Evolutionary conservation across 1,140 invertebrate genomes (phyloP).

Genomic region (Drosophila kepulauana): DNA sequence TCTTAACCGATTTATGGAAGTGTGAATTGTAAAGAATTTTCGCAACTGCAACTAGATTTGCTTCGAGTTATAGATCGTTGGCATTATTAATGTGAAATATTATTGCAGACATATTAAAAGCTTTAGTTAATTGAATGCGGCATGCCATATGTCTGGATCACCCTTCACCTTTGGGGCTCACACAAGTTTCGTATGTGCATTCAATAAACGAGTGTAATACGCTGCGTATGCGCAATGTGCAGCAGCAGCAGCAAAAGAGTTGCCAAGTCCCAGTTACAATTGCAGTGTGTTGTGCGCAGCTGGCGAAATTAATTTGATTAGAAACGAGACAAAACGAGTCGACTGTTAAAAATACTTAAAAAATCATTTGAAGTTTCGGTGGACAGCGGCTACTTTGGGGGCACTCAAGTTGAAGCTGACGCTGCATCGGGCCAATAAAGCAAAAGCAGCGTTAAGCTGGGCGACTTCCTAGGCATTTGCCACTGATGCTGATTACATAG

Average conservation of each 20-base stretch:
- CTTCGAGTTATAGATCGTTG: not conserved
- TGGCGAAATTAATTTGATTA: slow-evolving; percentile 80
- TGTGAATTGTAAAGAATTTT: slow-evolving; percentile 9
- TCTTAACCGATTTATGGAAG: not conserved
- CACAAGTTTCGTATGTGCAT: slow-evolving; percentile 55
- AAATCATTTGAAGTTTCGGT: slow-evolving; percentile 65
- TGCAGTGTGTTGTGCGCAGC: slow-evolving; percentile 49
- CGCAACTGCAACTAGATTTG: not conserved
- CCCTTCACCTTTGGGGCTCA: slow-evolving; percentile 51
- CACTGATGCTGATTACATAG: slow-evolving; percentile 77
- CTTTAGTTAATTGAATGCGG: slow-evolving; percentile 21
- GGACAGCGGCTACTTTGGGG: slow-evolving; percentile 2
- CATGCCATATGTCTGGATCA: slow-evolving; percentile 11
- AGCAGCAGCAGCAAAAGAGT: slow-evolving; percentile 27
- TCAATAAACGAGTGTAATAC: slow-evolving; percentile 56
- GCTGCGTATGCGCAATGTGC: slow-evolving; percentile 70
- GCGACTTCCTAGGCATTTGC: slow-evolving; percentile 64
- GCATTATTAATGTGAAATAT: slow-evolving; percentile 20
- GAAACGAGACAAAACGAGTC: slow-evolving; percentile 62
- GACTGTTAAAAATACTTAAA: slow-evolving; percentile 42
- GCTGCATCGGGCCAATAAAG: slow-evolving; percentile 17
- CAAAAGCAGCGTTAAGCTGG: slow-evolving; percentile 34
- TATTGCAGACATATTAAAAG: slow-evolving; percentile 10
- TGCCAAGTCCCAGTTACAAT: slow-evolving; percentile 36
- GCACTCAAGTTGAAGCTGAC: slow-evolving; percentile 1